Evolutionary conservation across 2,113 vertebrate species (phyloP).

Genomic region (Bubalus kerabau): DNA sequence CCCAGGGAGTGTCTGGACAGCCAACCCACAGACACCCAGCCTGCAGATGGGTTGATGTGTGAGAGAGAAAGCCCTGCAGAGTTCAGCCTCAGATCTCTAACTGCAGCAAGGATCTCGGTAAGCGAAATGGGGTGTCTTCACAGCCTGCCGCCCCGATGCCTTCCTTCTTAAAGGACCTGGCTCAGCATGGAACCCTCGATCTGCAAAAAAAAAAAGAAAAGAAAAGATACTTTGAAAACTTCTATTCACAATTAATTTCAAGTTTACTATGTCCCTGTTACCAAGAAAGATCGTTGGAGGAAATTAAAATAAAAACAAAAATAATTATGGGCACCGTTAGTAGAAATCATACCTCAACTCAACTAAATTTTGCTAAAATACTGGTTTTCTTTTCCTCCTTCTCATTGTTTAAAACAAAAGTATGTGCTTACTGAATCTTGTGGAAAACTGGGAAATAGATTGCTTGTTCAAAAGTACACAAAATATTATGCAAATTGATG

Average conservation of each 20-base stretch:
- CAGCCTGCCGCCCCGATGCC: rapidly evolving
- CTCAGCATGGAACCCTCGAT: rapidly evolving
- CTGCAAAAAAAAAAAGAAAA: rapidly evolving
- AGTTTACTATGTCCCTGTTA: neutral
- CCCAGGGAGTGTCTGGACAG: rapidly evolving
- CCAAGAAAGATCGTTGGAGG: rapidly evolving
- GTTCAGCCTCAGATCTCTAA: neutral
- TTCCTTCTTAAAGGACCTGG: neutral
- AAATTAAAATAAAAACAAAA: neutral
- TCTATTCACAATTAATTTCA: neutral
- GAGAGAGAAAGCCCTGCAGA: neutral
- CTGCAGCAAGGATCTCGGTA: rapidly evolving
- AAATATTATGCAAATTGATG: neutral
- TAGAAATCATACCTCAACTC: neutral
- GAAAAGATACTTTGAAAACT: neutral
- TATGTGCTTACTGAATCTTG: neutral
- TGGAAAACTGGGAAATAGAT: neutral
- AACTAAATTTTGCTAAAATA: neutral
- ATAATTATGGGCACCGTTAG: neutral
- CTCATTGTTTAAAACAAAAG: neutral
- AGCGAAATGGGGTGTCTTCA: neutral
- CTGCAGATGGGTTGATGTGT: neutral
- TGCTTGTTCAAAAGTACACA: neutral
- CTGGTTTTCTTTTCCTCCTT: neutral
- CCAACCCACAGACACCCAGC: rapidly evolving